These are phyloP conservation scores for Edolisoma coerulescens DNA, from an alignment of 2,113 vertebrate genomes.

Conservation along the genomic window DNA sequence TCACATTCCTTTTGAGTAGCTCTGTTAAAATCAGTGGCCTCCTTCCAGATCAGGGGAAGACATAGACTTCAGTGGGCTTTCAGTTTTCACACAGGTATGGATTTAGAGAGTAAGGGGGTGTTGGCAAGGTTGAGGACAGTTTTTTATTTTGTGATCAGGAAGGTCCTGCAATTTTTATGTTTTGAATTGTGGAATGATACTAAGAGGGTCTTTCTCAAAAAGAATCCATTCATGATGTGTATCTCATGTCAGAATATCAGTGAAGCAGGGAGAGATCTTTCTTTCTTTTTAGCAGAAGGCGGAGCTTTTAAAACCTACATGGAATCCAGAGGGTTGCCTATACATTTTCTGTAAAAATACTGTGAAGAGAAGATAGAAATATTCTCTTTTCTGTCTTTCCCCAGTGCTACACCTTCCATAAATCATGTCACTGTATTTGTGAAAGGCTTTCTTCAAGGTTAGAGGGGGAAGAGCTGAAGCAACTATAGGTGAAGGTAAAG, in stretches of 20 bases:
- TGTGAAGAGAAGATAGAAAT: not conserved
- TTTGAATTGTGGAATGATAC: not conserved
- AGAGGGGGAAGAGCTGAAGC: not conserved
- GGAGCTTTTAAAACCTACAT: not conserved
- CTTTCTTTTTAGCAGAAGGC: not conserved
- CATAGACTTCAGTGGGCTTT: not conserved
- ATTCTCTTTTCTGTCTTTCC: not conserved
- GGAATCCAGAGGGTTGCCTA: not conserved
- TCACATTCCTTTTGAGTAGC: not conserved
- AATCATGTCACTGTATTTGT: not conserved
- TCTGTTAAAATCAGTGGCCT: not conserved
- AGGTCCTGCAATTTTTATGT: not conserved
- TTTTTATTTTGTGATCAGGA: not conserved
- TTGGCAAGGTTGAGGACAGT: not conserved
- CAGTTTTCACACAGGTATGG: not conserved
- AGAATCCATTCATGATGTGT: not conserved
- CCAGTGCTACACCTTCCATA: not conserved
- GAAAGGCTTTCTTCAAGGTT: not conserved
- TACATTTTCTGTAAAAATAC: not conserved
- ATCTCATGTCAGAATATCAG: not conserved
- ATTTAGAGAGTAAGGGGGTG: fast-evolving
- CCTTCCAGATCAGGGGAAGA: not conserved
- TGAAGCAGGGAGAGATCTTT: not conserved
- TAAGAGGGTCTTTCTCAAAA: not conserved
- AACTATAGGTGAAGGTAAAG: not conserved